A percentile compares a stretch with the other conserved stretches of the same genome.
These are phyloP conservation scores for Protobothrops flavoviridis DNA, from an alignment of 2,113 vertebrate species.

Conservation along the genomic window DNA sequence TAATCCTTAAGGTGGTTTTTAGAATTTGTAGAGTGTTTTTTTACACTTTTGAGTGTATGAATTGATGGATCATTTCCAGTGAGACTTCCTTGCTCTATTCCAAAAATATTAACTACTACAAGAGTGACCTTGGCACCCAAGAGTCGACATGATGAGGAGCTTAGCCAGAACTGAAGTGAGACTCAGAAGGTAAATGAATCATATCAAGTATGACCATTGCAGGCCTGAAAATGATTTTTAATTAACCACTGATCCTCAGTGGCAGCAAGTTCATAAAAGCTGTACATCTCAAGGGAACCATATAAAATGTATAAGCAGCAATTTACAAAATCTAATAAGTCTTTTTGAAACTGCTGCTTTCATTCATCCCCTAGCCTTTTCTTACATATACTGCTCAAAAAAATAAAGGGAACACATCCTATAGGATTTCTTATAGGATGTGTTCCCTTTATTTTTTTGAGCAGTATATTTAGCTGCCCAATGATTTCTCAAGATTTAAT, in stretches of 20 bases:
- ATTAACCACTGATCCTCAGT: conserved; percentile 82
- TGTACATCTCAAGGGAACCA: conserved; percentile 67
- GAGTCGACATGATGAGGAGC: conserved; percentile 73
- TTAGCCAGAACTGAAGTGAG: conserved; percentile 78
- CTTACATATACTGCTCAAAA: background rate
- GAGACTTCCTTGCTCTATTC: conserved; percentile 53
- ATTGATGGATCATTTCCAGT: conserved; percentile 61
- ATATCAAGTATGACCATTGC: conserved; percentile 78
- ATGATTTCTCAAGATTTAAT: background rate
- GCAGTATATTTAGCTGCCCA: conserved; percentile 6
- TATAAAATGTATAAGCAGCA: conserved; percentile 58
- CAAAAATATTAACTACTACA: conserved; percentile 62
- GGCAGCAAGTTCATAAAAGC: conserved; percentile 72
- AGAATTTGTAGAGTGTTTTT: conserved; percentile 54
- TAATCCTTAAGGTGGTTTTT: conserved; percentile 80
- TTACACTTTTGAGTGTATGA: conserved; percentile 55
- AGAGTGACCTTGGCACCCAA: conserved; percentile 81
- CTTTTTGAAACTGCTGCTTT: conserved; percentile 21
- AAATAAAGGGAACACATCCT: too few species aligned
- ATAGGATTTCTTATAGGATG: too few species aligned
- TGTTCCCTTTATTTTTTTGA: too few species aligned
- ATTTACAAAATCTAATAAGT: conserved; percentile 67
- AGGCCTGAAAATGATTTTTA: conserved; percentile 78
- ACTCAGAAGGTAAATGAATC: conserved; percentile 82
- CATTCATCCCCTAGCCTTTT: conserved; percentile 37